Base-by-base conservation (phyloP, 2,888 invertebrate genomes). In the Salpingus planirostris region DNA sequence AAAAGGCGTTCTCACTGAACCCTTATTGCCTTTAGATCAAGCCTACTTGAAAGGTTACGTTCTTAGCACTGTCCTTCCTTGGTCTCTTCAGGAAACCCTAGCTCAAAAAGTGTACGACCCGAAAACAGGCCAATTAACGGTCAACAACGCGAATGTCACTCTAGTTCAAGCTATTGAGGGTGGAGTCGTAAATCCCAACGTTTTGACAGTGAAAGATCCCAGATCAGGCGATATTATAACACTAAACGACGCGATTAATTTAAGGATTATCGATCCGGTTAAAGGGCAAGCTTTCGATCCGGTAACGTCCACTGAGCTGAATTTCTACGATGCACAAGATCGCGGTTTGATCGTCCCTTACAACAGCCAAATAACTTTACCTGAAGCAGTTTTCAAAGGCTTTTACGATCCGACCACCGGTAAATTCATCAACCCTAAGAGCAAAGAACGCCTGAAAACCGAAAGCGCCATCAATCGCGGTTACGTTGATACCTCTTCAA, bases 351-450 rank as follows among this genome's bases (percentile, higher is more conserved):
- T 90, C 29, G 73, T 89, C 3, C 84, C 87, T 5, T 80, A 86
- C 22, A 85, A 87, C 58, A 78, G 81, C 30, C 85, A 83, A 60
- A 78, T 88, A 42, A 86, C 86, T 38, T 68, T 91, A 14, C 85
- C 87, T 1, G 89, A 90, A 66, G 91, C 91, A 2, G 81, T 92
- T n/a, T 84, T 84, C 53, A 83, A 86, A 64, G 90, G 90, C n/a
- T 76, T 86, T 42, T 91, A 90, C 55, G 88, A 93, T 67, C 81
- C 85, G 0, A 74, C 77, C 49, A 80, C 83, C 18, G 90, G 91
- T 26, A 78, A 83, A 54, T 85, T 89, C 55, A 80, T 80, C 21
- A 83, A 84, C 58, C 80, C 86, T 2, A 73, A 78, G 50, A 82
- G 80, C n/a, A 78, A 80, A 49, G 84, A 85, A 60, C 80, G 82